phyloP scores from a whole-genome alignment of 2,888 invertebrate genomes.

The Rhagium mordax region DNA sequence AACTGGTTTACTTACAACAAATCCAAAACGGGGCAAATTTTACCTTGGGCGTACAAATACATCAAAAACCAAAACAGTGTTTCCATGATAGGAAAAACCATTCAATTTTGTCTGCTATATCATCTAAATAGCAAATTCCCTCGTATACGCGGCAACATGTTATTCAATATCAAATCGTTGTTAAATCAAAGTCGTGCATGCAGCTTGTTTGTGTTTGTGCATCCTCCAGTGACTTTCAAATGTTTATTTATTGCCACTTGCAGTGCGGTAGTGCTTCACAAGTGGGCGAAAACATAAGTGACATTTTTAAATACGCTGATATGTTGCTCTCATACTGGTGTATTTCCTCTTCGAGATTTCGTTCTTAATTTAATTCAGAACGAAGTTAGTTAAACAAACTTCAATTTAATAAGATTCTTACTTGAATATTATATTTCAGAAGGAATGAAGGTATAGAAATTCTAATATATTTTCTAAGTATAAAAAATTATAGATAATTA shows the following conservation, averaged over 20 bases:
- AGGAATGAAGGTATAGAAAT: no score
- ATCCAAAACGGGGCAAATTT: no score
- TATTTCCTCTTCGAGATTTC: not conserved
- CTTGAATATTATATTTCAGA: no score
- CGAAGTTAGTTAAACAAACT: not conserved
- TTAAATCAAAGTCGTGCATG: not conserved
- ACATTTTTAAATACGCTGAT: not conserved
- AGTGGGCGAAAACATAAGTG: not conserved
- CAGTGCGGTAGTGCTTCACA: not conserved
- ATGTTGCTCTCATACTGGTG: not conserved
- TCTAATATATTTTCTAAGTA: no score
- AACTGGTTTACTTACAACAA: no score
- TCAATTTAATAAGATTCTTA: no score
- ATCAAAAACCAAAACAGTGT: no score
- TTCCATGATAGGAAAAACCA: no score
- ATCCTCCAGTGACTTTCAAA: not conserved
- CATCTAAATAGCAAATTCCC: not conserved
- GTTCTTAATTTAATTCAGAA: not conserved
- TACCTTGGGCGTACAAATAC: no score
- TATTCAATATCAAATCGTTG: not conserved
- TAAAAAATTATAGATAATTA: no score
- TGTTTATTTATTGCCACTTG: not conserved
- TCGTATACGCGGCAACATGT: not conserved
- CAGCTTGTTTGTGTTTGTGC: not conserved
- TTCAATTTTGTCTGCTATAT: no score